Evolutionary conservation across 2,797 vertebrate genomes (phyloP).

Genomic region (Megalops cyprinoides): DNA sequence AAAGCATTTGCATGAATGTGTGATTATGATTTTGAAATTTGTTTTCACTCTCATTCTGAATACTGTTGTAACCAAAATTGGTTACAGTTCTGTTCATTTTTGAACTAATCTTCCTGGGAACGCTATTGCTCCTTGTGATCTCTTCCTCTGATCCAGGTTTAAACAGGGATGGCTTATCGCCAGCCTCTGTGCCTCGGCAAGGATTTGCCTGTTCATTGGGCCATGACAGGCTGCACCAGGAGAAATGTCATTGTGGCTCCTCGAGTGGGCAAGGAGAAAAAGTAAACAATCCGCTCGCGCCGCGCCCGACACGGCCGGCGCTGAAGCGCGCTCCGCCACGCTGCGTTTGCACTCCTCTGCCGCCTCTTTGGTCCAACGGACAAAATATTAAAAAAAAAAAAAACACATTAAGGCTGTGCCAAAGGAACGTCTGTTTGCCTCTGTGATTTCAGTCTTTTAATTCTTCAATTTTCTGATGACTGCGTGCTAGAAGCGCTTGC

Average conservation of each 20-base stretch:
- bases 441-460: not conserved
- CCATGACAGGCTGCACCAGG: conserved; percentile 62
- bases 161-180: conserved; percentile 42
- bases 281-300: not conserved
- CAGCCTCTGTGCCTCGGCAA: conserved; percentile 50
- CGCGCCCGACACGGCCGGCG: not conserved
- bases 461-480: not conserved
- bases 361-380: not conserved
- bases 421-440: not conserved
- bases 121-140: conserved; percentile 1
- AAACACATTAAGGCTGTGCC: not conserved
- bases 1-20: not conserved
- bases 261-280: not conserved
- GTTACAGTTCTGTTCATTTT: not conserved
- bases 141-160: conserved; percentile 29
- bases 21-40: not conserved
- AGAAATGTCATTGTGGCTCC: conserved; percentile 61
- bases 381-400: not conserved
- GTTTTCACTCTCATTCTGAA: not conserved
- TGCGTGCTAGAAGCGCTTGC: not conserved
- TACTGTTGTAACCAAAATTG: not conserved
- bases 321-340: not conserved
- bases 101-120: conserved; percentile 19
- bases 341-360: not conserved
- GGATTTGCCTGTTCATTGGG: conserved; percentile 41